Evolutionary conservation across 2,888 invertebrate species (phyloP), one percentile per base, ranked within the genome.

Genomic region (Cetonia aurata): DNA sequence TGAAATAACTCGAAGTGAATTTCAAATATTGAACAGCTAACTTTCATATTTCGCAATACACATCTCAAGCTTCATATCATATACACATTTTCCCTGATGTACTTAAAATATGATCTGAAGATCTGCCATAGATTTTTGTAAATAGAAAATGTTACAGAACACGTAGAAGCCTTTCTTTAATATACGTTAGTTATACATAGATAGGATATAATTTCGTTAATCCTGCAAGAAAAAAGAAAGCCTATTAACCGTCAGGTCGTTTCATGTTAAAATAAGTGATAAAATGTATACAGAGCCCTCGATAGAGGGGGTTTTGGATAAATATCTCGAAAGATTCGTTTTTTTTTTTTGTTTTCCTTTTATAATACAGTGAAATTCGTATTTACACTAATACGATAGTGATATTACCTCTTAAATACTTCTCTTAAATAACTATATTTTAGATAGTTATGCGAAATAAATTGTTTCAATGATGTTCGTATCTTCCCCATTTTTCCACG

Each of bases 21-120:
- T 73, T 75, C 73, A 74, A 75, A 74, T 73, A 74, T 74, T 74
- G 72, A 73, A 74, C 59, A 69, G 42, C 13, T 37, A 37, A 67
- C 31, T 57, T 70, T 55, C 25, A 33, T 42, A 17, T 67, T 53
- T 46, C 25, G 31, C 55, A 67, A 67, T 33, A 67, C 33, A 53
- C 37, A 52, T 65, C 37, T 65, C 50, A 50, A 65, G 52, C 50
- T 65, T 65, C 62, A 17, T 31, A 52, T 65, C 56, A n/a, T 55
- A 25, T 25, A 25, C 25, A 70, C 46, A 25, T 69, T 70, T 55
- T 57, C 48, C 41, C 50, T 57, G 53, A 67, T 42, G 44, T 56
- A 67, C 42, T 55, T 56, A 55, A 67, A 67, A 44, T 44, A 67
- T 60, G 17, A 60, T 60, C 46, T 48, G 60, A 37, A 37, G 37